Evolutionary conservation across 2,888 invertebrate species (phyloP).

Genomic region (Agrochola lota): DNA sequence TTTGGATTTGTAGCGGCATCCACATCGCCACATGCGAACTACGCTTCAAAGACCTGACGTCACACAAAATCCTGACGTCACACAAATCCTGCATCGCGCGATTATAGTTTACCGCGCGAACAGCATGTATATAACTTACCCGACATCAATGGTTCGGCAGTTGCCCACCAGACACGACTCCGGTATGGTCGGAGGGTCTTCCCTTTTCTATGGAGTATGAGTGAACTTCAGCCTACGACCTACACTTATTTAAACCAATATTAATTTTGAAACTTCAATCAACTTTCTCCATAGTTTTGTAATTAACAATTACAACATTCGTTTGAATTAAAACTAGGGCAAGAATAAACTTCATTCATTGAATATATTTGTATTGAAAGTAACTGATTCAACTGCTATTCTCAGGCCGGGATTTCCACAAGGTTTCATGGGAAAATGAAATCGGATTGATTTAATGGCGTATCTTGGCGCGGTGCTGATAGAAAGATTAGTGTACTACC

Average conservation of each 20-base stretch:
- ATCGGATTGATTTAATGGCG: not conserved
- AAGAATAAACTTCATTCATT: conserved; percentile 21
- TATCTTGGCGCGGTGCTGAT: not conserved
- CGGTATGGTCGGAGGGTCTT: too few species aligned
- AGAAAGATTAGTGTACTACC: not conserved
- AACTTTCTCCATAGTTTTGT: conserved; percentile 10
- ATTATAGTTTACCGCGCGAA: too few species aligned
- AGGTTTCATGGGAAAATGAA: not conserved
- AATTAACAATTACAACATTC: conserved; percentile 4
- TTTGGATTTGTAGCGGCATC: too few species aligned
- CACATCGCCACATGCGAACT: too few species aligned
- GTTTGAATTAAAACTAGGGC: conserved; percentile 23
- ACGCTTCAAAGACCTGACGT: too few species aligned
- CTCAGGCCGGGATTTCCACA: not conserved
- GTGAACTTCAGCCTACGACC: not conserved
- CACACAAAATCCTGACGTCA: too few species aligned
- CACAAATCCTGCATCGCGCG: too few species aligned
- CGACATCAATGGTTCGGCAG: too few species aligned
- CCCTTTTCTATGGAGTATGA: too few species aligned
- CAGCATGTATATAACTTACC: too few species aligned
- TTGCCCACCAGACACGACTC: too few species aligned
- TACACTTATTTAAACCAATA: not conserved
- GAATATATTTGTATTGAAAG: conserved; percentile 6
- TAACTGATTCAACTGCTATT: conserved; percentile 5
- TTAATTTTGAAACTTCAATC: not conserved